Evolutionary conservation across 2,113 vertebrate species (phyloP).

Genomic region (Podarcis raffonei): DNA sequence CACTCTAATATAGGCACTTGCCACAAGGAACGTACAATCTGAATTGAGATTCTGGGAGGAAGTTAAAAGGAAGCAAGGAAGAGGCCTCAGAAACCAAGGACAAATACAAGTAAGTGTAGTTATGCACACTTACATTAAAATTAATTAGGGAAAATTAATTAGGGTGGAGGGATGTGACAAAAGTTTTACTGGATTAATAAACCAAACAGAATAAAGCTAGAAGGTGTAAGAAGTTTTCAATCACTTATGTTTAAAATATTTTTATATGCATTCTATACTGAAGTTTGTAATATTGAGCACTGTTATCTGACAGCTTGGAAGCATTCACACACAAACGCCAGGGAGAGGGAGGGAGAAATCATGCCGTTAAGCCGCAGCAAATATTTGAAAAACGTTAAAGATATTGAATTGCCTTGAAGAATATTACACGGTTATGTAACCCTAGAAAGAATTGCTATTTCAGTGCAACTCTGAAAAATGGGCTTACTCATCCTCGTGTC

Average conservation of each 20-base stretch:
- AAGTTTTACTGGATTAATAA: background rate
- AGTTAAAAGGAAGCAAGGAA: background rate
- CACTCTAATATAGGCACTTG: background rate
- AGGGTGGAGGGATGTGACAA: background rate
- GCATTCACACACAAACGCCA: background rate
- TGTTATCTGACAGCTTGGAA: slow-evolving; percentile 23
- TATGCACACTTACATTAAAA: background rate
- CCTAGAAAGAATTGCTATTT: slow-evolving; percentile 50
- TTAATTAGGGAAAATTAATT: background rate
- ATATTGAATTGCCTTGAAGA: slow-evolving; percentile 51
- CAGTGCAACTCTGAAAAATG: slow-evolving; percentile 51
- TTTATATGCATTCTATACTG: background rate
- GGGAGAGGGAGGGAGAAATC: background rate
- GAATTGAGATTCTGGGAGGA: background rate
- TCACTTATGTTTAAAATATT: background rate
- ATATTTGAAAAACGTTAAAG: slow-evolving; percentile 16
- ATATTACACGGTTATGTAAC: slow-evolving; percentile 23
- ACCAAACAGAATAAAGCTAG: background rate
- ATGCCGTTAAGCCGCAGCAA: background rate
- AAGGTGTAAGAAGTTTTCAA: background rate
- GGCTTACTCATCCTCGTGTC: slow-evolving; percentile 14
- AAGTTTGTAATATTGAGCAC: background rate
- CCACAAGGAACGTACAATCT: background rate
- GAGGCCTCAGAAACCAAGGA: background rate
- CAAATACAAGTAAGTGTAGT: background rate